Evolutionary conservation across 2,888 invertebrate genomes (phyloP), one percentile per base, ranked within the genome.

Genomic region (Drosophila prostipennis): DNA sequence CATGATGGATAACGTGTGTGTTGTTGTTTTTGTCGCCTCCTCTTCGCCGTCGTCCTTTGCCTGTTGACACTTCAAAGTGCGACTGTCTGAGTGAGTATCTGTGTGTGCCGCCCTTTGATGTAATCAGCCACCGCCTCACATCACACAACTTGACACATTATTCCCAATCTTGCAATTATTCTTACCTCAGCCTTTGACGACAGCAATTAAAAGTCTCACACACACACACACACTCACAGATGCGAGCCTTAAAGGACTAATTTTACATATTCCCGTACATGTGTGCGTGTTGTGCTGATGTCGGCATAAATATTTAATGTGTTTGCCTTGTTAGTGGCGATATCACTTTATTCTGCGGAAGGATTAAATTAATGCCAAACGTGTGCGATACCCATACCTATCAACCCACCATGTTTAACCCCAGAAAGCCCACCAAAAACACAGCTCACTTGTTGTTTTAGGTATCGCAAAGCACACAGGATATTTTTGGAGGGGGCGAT

Each of bases 281-380:
- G 49, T 65, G 54, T 52, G 32, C 63, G 53, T 57, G 53, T 56
- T 56, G 54, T 74, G 76, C 60, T 77, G 74, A 70, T 79, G 69
- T 75, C 69, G 75, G 74, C 77, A 78, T 75, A 80, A 76, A 78
- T 87, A 82, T 76, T 82, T 79, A 86, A 83, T 86, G 83, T 89
- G 83, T 89, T 90, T 90, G 87, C 84, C 80, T 87, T 89, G 82
- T 89, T 89, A 89, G 89, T 77, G 90, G 90, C 81, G 78, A 65
- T 87, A 89, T 89, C 90, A 90, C 90, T 90, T 90, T 80, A 90
- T 89, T 90, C 81, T 90, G 89, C 80, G 90, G 90, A 82, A 88
- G 89, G 89, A 88, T 90, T 89, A 89, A 79, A 83, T 89, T 87
- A 89, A 88, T 89, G 78, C 85, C 87, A 81, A 82, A 84, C 84